Evolutionary conservation across 2,888 invertebrate species (phyloP).

Genomic region (Noctuana brunneofusca): DNA sequence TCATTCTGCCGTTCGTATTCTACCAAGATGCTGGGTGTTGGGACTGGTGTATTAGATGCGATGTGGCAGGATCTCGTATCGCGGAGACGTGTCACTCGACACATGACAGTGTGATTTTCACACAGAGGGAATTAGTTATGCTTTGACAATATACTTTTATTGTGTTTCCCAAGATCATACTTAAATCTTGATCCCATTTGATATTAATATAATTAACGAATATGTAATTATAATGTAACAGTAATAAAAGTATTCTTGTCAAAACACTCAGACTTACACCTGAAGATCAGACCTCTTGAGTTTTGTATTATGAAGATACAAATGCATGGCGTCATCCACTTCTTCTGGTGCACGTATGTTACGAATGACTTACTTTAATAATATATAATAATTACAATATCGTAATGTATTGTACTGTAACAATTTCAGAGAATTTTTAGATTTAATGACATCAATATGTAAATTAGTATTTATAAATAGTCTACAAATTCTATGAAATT

Average conservation of each 20-base stretch:
- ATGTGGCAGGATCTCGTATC: slow-evolving; percentile 40
- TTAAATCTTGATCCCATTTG: no score
- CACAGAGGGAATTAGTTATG: slow-evolving; percentile 43
- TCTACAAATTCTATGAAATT: no score
- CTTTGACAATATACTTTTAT: slow-evolving; percentile 43
- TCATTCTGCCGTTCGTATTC: slow-evolving; percentile 44
- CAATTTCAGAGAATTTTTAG: no score
- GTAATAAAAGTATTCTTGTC: neutral
- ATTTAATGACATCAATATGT: no score
- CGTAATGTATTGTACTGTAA: neutral
- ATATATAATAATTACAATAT: neutral
- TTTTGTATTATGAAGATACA: slow-evolving; percentile 2
- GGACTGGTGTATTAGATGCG: slow-evolving; percentile 45
- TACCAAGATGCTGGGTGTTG: slow-evolving; percentile 49
- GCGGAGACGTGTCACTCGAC: slow-evolving; percentile 42
- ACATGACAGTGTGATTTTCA: slow-evolving; percentile 44
- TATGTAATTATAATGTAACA: neutral
- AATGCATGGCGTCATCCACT: neutral
- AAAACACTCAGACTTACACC: slow-evolving; percentile 56
- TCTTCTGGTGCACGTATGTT: neutral
- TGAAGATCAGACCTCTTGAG: slow-evolving; percentile 4
- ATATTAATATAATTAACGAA: neutral
- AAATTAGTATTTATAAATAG: no score
- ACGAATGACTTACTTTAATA: neutral
- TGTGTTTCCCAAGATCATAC: no score